Evolutionary conservation across 2,888 invertebrate species (phyloP).

Genomic region (Sabellastarte sp.): DNA sequence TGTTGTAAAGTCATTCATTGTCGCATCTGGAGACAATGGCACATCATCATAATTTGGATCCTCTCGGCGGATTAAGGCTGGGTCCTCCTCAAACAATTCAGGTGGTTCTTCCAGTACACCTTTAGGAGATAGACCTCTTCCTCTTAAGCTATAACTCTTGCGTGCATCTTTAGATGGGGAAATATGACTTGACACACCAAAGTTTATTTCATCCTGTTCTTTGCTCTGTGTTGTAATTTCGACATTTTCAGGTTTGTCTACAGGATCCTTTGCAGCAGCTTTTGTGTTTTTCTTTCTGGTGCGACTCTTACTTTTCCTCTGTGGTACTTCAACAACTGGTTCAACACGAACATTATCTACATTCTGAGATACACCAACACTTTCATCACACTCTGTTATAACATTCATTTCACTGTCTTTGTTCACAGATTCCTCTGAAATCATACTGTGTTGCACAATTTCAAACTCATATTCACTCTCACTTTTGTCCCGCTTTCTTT

Average conservation of each 20-base stretch:
- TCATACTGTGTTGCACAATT: background rate
- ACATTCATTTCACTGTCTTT: background rate
- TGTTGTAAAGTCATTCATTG: too few relatives aligned
- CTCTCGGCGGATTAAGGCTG: too few relatives aligned
- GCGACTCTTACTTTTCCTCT: background rate
- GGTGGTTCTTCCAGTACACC: too few relatives aligned
- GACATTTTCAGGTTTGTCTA: too few relatives aligned
- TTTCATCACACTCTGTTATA: background rate
- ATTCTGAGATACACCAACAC: background rate
- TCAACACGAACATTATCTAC: background rate
- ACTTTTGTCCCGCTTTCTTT: too few relatives aligned
- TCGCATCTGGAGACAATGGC: too few relatives aligned
- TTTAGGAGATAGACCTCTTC: too few relatives aligned
- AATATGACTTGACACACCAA: too few relatives aligned
- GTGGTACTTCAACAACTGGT: background rate
- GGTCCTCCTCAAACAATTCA: too few relatives aligned
- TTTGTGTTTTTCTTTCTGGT: background rate
- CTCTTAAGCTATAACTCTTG: background rate
- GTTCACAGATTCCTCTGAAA: background rate
- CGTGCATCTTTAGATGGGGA: background rate
- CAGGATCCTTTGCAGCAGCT: background rate
- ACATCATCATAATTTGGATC: too few relatives aligned
- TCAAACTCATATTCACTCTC: background rate
- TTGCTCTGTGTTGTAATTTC: too few relatives aligned
- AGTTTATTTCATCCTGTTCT: too few relatives aligned